Conservation (phyloP, 2,113 vertebrate genomes). For the Zosterops pallidus region DNA sequence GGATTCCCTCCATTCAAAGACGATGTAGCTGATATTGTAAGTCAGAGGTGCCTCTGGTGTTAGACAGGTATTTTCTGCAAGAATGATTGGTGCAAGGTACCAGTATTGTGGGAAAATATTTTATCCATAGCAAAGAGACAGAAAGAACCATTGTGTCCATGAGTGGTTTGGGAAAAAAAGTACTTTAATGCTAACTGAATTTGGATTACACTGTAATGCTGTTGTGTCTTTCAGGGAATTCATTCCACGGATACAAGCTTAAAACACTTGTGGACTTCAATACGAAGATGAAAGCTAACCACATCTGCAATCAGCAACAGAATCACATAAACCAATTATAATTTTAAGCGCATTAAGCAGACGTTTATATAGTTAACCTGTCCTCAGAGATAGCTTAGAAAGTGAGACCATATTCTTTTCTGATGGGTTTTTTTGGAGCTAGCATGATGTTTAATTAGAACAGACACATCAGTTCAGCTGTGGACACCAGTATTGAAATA, state of each 20-base stretch:
- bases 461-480: background rate
- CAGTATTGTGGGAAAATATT: background rate
- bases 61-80: background rate
- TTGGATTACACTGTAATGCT: background rate
- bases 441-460: background rate
- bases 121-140: background rate
- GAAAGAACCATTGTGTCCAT: background rate
- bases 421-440: background rate
- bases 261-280: background rate
- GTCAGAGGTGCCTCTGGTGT: background rate
- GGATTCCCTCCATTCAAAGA: background rate
- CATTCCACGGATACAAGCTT: background rate
- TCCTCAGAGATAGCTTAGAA: background rate
- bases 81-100: background rate
- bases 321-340: background rate
- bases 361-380: background rate
- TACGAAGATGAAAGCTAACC: background rate
- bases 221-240: background rate
- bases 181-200: background rate
- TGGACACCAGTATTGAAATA: background rate
- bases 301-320: background rate
- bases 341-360: background rate
- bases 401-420: background rate
- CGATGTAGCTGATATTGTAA: background rate
- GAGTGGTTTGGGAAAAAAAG: background rate